Base-by-base conservation (phyloP, 2,888 invertebrate genomes). In the Tipula vernalis region DNA sequence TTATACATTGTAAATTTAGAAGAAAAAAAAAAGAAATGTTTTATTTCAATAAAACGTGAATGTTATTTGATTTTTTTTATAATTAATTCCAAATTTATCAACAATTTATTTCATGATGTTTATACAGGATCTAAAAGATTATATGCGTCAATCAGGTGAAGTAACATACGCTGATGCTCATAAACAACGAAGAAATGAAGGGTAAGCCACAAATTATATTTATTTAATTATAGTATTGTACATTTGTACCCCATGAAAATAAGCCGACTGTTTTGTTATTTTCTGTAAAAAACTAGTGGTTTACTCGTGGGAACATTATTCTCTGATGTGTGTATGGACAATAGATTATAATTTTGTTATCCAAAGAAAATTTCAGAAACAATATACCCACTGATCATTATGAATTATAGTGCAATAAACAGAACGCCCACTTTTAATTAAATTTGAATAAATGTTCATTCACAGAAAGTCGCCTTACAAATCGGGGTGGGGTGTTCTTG, bases 81-180 rank as follows among this genome's bases (percentile, higher is more conserved):
- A n/a, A 28, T 71, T 71, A 71, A 71, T 71, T 10, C 28, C 18
- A 8, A 28, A 71, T 71, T 71, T 71, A 71, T 71, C 71, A 71
- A 71, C 71, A 71, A 71, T 71, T 71, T 71, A 71, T 71, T 71
- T 71, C 71, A 71, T 71, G 28, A 71, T 71, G 28, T 42, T 85
- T 85, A 85, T 42, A 41, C 85, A 98, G 97, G 99, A 99, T 93
- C 94, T 99, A 92, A 99, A 99, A 94, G 99, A 99, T 94, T 98
- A 98, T 92, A 99, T 99, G 99, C 95, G 99, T 90, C 98, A 98
- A 92, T 98, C 98, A 89, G 99, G 99, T 88, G 99, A 99, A 93
- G 99, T 99, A 3, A 99, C 99, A 42, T 99, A 98, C 91, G 99
- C 99, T 89, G 99, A 95, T 92, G 99, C 99, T 18, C 99, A 99